Evolutionary conservation across 2,797 vertebrate species (phyloP), one percentile per base, ranked within the genome.

Genomic region (Tadarida brasiliensis): DNA sequence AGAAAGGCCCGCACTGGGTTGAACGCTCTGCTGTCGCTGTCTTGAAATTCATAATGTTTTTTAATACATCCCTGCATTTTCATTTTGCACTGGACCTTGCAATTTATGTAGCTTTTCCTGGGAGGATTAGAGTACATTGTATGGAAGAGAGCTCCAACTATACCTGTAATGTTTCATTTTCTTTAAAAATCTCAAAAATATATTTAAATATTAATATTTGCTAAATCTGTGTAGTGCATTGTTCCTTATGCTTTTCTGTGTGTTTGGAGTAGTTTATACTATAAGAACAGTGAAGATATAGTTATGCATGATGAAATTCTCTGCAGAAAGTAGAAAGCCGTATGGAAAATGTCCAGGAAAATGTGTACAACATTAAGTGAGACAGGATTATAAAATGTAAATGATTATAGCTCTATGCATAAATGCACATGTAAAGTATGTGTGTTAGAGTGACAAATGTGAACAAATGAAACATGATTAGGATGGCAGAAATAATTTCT

Each of bases 31-130:
- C 33, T 47, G 33, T 74, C 7, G 0, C 24, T 0, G 0, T 57
- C 51, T 82, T 49, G 26, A 94, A 93, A 87, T 77, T 67, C 82
- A 57, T 73, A 33, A 80, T 56, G 74, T 70, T 77, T 82, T 76
- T 87, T 3, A 93, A 70, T n/a, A 56, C 9, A 20, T 47, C 54
- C 30, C 81, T 57, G 47, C 4, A 20, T 87, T 87, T 85, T 71
- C 67, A 28, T 35, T 89, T 81, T 35, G n/a, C 44, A 39, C 67
- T 44, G 81, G 35, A 61, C 28, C 67, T 35, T 30, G 68, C 30
- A 94, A 61, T 70, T 67, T 80, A 67, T 17, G 8, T 63, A 76
- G 16, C 20, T 26, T 19, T 11, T 51, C 61, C 63, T 59, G 47
- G 8, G 33, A 6, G n/a, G 17, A 33, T 59, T 65, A 71, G 35